These are phyloP conservation scores for Drosophila suzukii DNA, from an alignment of 1,140 invertebrate genomes.

Conservation along the genomic window DNA sequence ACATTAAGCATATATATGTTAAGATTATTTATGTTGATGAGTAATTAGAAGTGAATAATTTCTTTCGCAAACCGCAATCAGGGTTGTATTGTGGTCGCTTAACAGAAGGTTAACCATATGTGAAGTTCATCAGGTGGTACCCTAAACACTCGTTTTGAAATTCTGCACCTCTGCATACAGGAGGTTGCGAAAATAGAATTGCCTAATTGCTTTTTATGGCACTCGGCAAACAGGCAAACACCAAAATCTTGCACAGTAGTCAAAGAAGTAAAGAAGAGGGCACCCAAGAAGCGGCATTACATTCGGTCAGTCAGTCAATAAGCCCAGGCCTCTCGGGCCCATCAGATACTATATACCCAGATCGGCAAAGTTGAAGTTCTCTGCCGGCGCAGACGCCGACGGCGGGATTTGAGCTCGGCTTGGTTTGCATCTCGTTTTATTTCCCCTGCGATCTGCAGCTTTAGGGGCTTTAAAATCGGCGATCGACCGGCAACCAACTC, in stretches of 20 bases:
- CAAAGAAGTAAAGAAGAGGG: conserved; percentile 18
- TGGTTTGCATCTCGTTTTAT: conserved; percentile 39
- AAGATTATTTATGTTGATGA: neutral
- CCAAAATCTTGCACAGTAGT: conserved; percentile 28
- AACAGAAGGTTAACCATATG: conserved; percentile 2
- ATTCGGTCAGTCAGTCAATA: conserved; percentile 35
- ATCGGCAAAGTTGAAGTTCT: conserved; percentile 42
- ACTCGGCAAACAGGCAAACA: conserved; percentile 48
- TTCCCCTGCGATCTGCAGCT: conserved; percentile 24
- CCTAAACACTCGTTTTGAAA: neutral
- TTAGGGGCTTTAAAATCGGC: conserved; percentile 65
- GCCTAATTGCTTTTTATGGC: conserved; percentile 61
- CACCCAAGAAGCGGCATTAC: neutral
- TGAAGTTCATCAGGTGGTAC: conserved; percentile 14
- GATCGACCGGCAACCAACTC: conserved; percentile 33
- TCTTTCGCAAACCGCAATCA: conserved; percentile 18
- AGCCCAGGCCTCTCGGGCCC: conserved; percentile 19
- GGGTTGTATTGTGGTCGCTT: conserved; percentile 35
- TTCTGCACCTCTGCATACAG: conserved; percentile 35
- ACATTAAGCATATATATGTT: neutral
- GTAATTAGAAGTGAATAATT: conserved; percentile 8
- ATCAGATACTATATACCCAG: neutral
- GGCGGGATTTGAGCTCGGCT: conserved; percentile 26
- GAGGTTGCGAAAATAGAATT: conserved; percentile 55
- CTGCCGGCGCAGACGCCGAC: conserved; percentile 12